These are phyloP conservation scores for Drosophila mimica DNA, from an alignment of 2,888 invertebrate species.

Conservation along the genomic window DNA sequence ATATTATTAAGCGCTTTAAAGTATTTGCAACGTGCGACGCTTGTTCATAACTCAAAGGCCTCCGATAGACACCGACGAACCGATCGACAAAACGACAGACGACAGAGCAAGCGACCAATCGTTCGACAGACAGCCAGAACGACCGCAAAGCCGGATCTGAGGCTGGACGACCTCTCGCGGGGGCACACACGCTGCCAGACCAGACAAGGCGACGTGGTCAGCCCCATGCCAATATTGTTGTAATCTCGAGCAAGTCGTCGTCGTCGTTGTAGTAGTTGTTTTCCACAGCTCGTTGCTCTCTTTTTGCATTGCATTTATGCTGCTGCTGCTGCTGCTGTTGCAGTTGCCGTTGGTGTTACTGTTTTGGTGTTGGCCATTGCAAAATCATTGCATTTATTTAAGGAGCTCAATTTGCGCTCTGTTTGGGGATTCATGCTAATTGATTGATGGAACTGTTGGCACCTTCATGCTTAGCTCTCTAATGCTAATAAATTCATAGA, in stretches of 20 bases:
- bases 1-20: conserved; percentile 76
- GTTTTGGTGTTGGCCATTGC: conserved; percentile 41
- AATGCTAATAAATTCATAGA: conserved; percentile 69
- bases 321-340: conserved; percentile 7
- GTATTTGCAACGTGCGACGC: conserved; percentile 66
- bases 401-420: conserved; percentile 9
- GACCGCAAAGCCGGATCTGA: conserved; percentile 70
- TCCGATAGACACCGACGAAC: conserved; percentile 25
- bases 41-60: conserved; percentile 59
- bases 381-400: conserved; percentile 50
- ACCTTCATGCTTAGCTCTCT: conserved; percentile 65
- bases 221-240: conserved; percentile 41
- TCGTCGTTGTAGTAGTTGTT: conserved; percentile 15
- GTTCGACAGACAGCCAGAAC: conserved; percentile 21
- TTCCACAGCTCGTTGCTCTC: conserved; percentile 28
- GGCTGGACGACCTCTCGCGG: conserved; percentile 74
- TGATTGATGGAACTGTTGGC: conserved; percentile 76
- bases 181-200: conserved; percentile 62
- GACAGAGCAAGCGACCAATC: conserved; percentile 4
- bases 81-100: conserved; percentile 21
- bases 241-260: conserved; percentile 39
- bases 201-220: conserved; percentile 75
- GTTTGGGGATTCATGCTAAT: conserved; percentile 49
- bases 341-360: conserved; percentile 11
- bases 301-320: conserved; percentile 37